A percentile compares a stretch with the other conserved stretches of the same genome.
These are phyloP conservation scores for Bujurquina vittata DNA, from an alignment of 2,113 vertebrate genomes.

Conservation along the genomic window DNA sequence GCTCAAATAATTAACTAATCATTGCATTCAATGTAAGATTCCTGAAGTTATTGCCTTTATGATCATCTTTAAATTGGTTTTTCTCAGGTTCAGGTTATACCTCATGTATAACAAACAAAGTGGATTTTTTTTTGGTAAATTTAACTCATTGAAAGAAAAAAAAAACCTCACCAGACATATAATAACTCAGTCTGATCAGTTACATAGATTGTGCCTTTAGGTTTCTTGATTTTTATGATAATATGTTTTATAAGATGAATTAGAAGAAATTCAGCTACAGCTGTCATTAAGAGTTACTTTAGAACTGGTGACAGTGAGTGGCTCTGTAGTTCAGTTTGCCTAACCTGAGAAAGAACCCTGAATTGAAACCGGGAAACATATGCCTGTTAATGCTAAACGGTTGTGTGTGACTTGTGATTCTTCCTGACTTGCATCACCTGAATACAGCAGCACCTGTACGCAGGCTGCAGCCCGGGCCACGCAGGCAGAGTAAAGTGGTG, in stretches of 20 bases:
- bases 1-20: neutral
- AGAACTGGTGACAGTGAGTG: neutral
- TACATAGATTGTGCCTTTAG: neutral
- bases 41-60: neutral
- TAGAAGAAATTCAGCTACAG: neutral
- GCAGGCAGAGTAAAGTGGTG: constrained; percentile 88
- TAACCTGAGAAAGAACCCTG: no score
- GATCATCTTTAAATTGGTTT: neutral
- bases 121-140: neutral
- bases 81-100: no score
- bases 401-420: neutral
- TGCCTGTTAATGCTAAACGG: no score
- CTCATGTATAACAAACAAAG: no score
- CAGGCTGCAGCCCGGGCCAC: constrained; percentile 80
- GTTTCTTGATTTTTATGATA: neutral
- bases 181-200: no score
- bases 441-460: constrained; percentile 86
- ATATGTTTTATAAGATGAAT: neutral
- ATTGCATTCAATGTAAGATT: neutral
- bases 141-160: neutral
- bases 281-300: neutral
- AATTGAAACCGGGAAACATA: no score
- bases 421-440: constrained; percentile 60
- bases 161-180: neutral
- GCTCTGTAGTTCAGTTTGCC: no score